Percentiles rank a stretch among this genome's conserved stretches.
Evolutionary conservation across 2,113 vertebrate genomes (phyloP).

Genomic region (Emberiza fucata): DNA sequence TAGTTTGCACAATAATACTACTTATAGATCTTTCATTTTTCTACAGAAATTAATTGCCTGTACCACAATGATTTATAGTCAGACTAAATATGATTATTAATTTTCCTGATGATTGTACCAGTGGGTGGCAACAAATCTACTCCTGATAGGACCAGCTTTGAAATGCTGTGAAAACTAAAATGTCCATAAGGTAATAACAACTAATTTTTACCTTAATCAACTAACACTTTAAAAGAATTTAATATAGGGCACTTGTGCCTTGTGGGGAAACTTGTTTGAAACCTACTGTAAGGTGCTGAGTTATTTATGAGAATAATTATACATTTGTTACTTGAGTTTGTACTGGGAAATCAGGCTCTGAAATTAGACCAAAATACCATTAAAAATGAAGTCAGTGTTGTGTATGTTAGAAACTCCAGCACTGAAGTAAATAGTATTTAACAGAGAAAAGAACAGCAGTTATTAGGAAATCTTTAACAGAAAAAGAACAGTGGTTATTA

Average conservation of each 20-base stretch:
- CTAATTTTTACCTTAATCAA: conserved; percentile 95
- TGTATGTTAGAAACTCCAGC: conserved; percentile 50
- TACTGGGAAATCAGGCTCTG: conserved; percentile 75
- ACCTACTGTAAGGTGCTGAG: conserved; percentile 78
- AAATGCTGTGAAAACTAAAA: conserved; percentile 84
- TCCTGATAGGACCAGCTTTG: conserved; percentile 81
- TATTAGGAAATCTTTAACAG: conserved; percentile 23
- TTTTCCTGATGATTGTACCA: conserved; percentile 96
- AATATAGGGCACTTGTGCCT: conserved; percentile 83
- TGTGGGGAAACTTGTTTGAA: conserved; percentile 82
- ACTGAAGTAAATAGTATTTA: conserved; percentile 59
- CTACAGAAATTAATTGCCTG: conserved; percentile 93
- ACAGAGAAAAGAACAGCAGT: conserved; percentile 12
- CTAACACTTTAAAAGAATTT: conserved; percentile 87
- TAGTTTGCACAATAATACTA: conserved; percentile 83
- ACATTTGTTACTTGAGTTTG: conserved; percentile 79
- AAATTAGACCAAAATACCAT: conserved; percentile 72
- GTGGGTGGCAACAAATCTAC: conserved; percentile 86
- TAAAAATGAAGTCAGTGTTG: conserved; percentile 65
- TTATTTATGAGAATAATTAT: conserved; percentile 88
- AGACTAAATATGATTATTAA: conserved; percentile 92
- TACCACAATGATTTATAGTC: conserved; percentile 94
- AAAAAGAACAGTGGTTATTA: conserved; percentile 36
- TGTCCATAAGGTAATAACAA: conserved; percentile 89
- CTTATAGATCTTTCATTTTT: conserved; percentile 87